Evolutionary conservation across 2,113 vertebrate species (phyloP).

Genomic region (Mastomys natalensis): DNA sequence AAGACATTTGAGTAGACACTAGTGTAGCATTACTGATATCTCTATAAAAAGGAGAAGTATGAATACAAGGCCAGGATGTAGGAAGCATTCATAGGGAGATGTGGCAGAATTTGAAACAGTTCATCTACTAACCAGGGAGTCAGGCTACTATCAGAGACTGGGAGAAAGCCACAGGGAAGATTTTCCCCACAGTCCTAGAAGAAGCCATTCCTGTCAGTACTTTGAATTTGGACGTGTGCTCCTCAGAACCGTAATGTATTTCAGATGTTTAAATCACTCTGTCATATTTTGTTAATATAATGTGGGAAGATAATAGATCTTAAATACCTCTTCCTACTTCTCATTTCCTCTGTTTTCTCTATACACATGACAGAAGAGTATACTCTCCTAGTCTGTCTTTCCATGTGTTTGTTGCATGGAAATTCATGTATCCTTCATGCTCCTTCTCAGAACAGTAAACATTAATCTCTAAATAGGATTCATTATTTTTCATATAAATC

Average conservation of each 20-base stretch:
- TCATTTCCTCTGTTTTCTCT: fast-evolving
- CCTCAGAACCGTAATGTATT: not conserved
- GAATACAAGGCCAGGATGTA: not conserved
- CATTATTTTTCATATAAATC: not conserved
- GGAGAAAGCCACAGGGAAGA: not conserved
- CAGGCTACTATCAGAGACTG: not conserved
- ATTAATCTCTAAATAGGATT: not conserved
- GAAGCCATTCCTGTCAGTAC: not conserved
- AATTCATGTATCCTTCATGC: not conserved
- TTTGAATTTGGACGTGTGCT: not conserved
- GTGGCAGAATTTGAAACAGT: not conserved
- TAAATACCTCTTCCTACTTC: not conserved
- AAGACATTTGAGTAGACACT: not conserved
- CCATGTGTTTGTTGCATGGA: not conserved
- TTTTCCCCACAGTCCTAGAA: not conserved
- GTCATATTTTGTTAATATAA: not conserved
- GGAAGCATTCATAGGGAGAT: not conserved
- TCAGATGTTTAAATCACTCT: not conserved
- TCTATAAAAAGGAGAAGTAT: not conserved
- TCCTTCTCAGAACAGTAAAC: not conserved
- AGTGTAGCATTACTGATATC: not conserved
- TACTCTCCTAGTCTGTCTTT: not conserved
- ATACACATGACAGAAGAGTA: not conserved
- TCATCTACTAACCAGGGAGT: not conserved
- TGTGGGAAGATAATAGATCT: not conserved